Evolutionary conservation across 2,888 invertebrate species (phyloP), one percentile per base, ranked within the genome.

Genomic region (Nezara viridula): DNA sequence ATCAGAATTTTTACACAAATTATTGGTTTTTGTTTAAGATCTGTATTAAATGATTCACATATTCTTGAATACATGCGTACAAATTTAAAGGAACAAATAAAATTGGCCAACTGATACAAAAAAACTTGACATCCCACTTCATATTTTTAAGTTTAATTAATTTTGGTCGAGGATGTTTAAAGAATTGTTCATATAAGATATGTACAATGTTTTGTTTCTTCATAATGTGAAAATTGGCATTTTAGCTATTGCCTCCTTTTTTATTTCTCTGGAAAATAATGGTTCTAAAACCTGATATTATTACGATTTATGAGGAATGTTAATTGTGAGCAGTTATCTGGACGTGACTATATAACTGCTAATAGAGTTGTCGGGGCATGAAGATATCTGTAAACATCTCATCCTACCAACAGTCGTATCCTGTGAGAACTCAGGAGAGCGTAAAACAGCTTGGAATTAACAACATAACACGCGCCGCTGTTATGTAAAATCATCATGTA

Each of bases 331-430:
- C 19, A 37, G 37, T 37, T 73, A 32, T 37, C 32, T 21, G 7
- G 19, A 73, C 66, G 66, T 73, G 66, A 73, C 66, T 19, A 2
- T 73, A 37, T 32, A 19, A 27, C 9, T 19, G 19, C 37, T 37
- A 73, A 37, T 73, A 37, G 6, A 37, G 37, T 24, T 19, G 19
- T 1, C 66, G 32, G 37, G 7, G 66, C 66, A 37, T 73, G 66
- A 37, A 73, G 27, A 37, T 19, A 37, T 37, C 66, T 73, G 66
- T 73, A 73, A 73, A 73, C 66, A 73, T 73, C 66, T 32, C 66
- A 10, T 37, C 2, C 37, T 37, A 27, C 14, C 21, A 21, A 21
- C 66, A 19, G 37, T 73, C 19, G 66, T 7, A 37, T 32, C 66
- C 37, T 37, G 66, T 73, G 32, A 16, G 32, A 37, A 9, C 9